Evolutionary conservation across 2,888 invertebrate genomes (phyloP), one percentile per base, ranked within the genome.

Genomic region (Gandaritis pyraliata): DNA sequence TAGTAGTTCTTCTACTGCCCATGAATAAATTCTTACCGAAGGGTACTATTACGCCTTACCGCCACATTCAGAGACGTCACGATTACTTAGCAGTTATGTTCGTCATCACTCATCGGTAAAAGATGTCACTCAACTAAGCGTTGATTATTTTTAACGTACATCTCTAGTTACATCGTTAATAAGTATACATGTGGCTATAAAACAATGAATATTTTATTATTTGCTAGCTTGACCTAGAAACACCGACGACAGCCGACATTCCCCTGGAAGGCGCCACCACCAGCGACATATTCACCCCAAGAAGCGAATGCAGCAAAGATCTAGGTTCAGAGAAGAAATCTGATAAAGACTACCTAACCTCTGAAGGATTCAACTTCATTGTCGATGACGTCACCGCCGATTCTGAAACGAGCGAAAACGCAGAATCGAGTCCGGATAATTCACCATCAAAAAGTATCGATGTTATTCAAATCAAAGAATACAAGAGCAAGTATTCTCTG

Each of bases 161-260:
- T n/a, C n/a, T n/a, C n/a, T n/a, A n/a, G n/a, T n/a, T n/a, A n/a
- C n/a, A n/a, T n/a, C n/a, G n/a, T n/a, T n/a, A n/a, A n/a, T n/a
- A n/a, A n/a, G n/a, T n/a, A n/a, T n/a, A n/a, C n/a, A n/a, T n/a
- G n/a, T n/a, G n/a, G n/a, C n/a, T n/a, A 29, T 29, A 29, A 29
- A 8, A 10, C 8, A 33, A 10, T 33, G 29, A 33, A 33, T 33
- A 33, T 23, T 23, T 23, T 33, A 41, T 7, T 48, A 29, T 13
- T 41, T 80, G 86, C 49, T 69, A 93, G 92, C 81, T 93, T 15
- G 92, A 92, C 63, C 70, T 93, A 41, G 93, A 93, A 85, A 93
- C 92, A 1, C 93, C 93, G 10, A 91, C 92, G 2, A 92, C 92
- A 33, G 90, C 90, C 1, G 93, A 93, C 16, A 73, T 91, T 13